A percentile compares a stretch with the other conserved stretches of the same genome.
Evolutionary conservation across 2,797 vertebrate genomes (phyloP).

Genomic region (Diplodus puntazzo): DNA sequence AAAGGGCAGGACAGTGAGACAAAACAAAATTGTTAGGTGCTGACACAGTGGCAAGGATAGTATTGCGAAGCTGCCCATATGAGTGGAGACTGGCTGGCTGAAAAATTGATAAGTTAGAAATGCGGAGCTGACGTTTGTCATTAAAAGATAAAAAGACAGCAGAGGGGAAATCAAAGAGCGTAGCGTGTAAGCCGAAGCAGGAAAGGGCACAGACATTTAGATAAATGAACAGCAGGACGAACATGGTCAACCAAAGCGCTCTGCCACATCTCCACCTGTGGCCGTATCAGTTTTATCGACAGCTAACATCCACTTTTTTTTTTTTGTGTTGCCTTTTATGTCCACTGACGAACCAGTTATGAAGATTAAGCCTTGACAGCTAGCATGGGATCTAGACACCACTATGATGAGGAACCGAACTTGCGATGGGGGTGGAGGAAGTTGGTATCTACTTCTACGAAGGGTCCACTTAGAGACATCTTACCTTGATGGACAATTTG

Average conservation of each 20-base stretch:
- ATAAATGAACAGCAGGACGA: slow-evolving; percentile 41
- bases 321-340: slow-evolving; percentile 7
- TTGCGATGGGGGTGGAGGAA: slow-evolving; percentile 56
- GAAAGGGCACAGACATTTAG: slow-evolving; percentile 47
- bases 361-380: slow-evolving; percentile 49
- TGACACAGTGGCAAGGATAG: not conserved
- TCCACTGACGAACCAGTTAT: slow-evolving; percentile 38
- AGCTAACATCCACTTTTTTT: slow-evolving; percentile 12
- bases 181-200: slow-evolving; percentile 57
- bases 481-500: slow-evolving; percentile 89
- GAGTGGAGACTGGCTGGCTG: slow-evolving; percentile 26
- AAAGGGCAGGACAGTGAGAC: slow-evolving; percentile 19
- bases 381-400: slow-evolving; percentile 60
- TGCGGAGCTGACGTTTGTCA: not conserved
- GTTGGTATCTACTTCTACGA: slow-evolving; percentile 69
- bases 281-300: not conserved
- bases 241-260: slow-evolving; percentile 33
- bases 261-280: slow-evolving; percentile 21
- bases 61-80: slow-evolving; percentile 21
- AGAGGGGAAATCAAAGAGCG: slow-evolving; percentile 10
- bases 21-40: not conserved
- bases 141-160: slow-evolving; percentile 16
- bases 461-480: slow-evolving; percentile 66
- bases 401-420: slow-evolving; percentile 61
- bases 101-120: slow-evolving; percentile 16